These are phyloP conservation scores for Sminthurinus signatus DNA, from an alignment of 1,140 invertebrate genomes.

Conservation along the genomic window DNA sequence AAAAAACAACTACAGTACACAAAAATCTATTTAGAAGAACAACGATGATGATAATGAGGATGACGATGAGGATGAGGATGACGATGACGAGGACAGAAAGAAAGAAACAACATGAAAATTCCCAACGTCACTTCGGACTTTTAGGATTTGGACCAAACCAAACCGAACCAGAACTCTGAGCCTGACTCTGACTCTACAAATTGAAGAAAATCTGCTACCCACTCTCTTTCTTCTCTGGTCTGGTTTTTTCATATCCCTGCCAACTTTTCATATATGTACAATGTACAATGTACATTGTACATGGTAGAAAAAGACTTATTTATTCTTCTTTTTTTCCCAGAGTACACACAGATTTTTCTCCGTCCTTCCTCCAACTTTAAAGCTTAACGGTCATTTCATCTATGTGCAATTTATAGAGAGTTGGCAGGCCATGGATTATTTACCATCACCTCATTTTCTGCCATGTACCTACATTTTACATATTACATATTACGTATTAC, in stretches of 20 bases:
- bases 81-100: too few species aligned
- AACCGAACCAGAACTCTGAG: too few species aligned
- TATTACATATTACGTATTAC: too few species aligned
- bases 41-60: too few species aligned
- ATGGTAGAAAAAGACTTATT: too few species aligned
- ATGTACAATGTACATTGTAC: too few species aligned
- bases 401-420: slow-evolving; percentile 10
- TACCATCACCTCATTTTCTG: not conserved
- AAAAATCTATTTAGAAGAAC: too few species aligned
- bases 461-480: not conserved
- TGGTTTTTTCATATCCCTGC: not conserved
- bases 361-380: not conserved
- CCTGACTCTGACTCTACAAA: too few species aligned
- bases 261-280: too few species aligned
- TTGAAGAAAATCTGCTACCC: not conserved
- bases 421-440: not conserved
- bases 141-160: slow-evolving; percentile 3
- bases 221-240: not conserved
- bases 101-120: not conserved
- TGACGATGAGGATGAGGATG: too few species aligned
- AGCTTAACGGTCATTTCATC: slow-evolving; percentile 5
- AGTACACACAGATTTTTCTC: too few species aligned
- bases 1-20: not conserved
- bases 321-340: too few species aligned
- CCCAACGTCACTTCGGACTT: slow-evolving; percentile 7